These are phyloP conservation scores for Anomalospiza imberbis DNA, from an alignment of 2,797 vertebrate genomes.

Conservation along the genomic window DNA sequence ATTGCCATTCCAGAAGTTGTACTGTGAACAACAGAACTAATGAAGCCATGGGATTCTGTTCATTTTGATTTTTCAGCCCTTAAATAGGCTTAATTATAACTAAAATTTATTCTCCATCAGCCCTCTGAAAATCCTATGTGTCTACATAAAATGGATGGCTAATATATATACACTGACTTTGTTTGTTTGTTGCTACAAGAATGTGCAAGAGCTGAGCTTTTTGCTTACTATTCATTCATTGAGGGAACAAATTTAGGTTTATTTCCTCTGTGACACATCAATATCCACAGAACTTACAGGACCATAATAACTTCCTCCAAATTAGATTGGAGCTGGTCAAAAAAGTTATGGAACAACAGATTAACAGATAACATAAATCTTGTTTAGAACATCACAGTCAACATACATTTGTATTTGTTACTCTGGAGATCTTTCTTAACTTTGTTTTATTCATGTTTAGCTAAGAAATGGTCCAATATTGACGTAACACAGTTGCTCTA, in stretches of 20 bases:
- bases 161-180: neutral
- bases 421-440: neutral
- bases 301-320: neutral
- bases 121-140: neutral
- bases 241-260: neutral
- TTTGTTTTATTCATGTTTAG: neutral
- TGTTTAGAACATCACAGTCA: neutral
- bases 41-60: neutral
- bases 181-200: neutral
- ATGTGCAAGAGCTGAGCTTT: neutral
- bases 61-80: neutral
- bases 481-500: rapidly evolving
- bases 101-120: neutral
- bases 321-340: neutral
- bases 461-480: neutral
- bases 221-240: neutral
- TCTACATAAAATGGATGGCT: neutral
- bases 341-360: neutral
- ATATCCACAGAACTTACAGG: neutral
- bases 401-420: neutral
- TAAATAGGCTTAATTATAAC: neutral
- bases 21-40: neutral
- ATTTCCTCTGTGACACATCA: neutral
- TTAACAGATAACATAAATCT: neutral
- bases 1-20: neutral